A percentile compares a stretch with the other conserved stretches of the same genome.
phyloP scores from a whole-genome alignment of 2,797 vertebrate genomes.

The Protonibea diacanthus region DNA sequence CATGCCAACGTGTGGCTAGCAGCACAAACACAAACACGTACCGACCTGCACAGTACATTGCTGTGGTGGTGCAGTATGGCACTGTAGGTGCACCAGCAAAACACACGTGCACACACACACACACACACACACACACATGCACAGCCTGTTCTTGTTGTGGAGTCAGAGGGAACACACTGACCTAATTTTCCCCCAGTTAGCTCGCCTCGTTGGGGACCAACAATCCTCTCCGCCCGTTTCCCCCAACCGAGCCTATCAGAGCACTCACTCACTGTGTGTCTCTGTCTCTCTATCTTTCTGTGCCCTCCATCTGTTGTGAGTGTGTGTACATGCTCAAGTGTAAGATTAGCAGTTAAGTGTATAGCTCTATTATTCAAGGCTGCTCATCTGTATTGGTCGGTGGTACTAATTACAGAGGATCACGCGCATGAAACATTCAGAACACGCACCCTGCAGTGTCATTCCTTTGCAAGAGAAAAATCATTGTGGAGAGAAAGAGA shows the following conservation, averaged over 20 bases:
- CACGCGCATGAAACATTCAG: conserved; percentile 21
- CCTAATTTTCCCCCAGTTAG: conserved; percentile 85
- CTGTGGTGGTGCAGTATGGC: conserved; percentile 31
- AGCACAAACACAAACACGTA: conserved; percentile 1
- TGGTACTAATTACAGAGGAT: conserved; percentile 22
- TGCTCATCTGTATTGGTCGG: conserved; percentile 13
- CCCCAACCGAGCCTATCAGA: conserved; percentile 75
- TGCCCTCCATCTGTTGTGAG: conserved; percentile 74
- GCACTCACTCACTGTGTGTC: conserved; percentile 66
- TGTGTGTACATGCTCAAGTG: conserved; percentile 30
- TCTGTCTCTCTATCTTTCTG: conserved; percentile 64
- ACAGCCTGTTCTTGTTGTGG: conserved; percentile 75
- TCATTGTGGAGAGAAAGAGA: conserved; percentile 19
- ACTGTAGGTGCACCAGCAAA: conserved; percentile 59
- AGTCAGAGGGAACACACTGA: conserved; percentile 84
- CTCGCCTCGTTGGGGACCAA: conserved; percentile 82
- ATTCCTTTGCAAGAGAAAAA: conserved; percentile 20
- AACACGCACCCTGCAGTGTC: conserved; percentile 15
- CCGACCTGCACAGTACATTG: conserved; percentile 49
- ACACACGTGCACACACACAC: conserved; percentile 1
- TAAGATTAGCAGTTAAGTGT: conserved; percentile 49
- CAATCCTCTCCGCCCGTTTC: conserved; percentile 79
- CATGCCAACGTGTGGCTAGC: conserved; percentile 12
- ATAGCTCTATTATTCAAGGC: conserved; percentile 24
- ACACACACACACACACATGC: conserved; percentile 17